phyloP scores from a whole-genome alignment of 1,140 invertebrate genomes.

The Lithobius niger region DNA sequence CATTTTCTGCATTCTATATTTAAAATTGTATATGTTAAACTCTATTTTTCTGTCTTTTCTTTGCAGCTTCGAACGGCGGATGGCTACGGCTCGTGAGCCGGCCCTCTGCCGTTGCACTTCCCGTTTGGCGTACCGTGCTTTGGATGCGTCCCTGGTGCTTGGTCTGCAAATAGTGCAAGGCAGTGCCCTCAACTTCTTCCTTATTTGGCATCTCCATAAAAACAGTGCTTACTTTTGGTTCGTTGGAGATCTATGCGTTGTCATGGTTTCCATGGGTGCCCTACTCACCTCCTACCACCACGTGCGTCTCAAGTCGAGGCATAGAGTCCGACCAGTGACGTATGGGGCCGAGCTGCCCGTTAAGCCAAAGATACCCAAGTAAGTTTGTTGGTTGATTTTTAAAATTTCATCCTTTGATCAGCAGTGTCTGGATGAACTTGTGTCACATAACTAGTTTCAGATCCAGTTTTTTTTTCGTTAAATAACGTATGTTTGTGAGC shows the following conservation, averaged over 20 bases:
- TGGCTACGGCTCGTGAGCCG: not conserved
- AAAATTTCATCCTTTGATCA: no score
- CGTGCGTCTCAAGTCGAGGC: not conserved
- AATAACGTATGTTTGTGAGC: no score
- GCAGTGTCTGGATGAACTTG: no score
- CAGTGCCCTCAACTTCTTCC: slow-evolving; percentile 7
- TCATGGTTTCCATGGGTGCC: slow-evolving; percentile 6
- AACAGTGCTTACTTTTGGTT: slow-evolving; percentile 11
- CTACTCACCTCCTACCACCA: not conserved
- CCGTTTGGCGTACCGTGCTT: not conserved
- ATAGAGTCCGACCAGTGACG: not conserved
- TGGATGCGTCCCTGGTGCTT: slow-evolving; percentile 6
- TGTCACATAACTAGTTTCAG: no score
- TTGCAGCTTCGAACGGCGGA: not conserved
- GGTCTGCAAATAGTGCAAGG: slow-evolving; percentile 7
- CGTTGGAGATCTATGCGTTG: slow-evolving; percentile 3
- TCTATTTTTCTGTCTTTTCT: not conserved
- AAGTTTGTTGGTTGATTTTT: no score
- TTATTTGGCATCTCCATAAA: slow-evolving; percentile 8
- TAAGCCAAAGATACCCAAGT: no score
- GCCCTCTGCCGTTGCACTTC: slow-evolving; percentile 1
- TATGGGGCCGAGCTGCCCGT: no score
- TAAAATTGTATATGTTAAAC: no score
- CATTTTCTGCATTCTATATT: no score
- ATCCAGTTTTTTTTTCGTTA: no score